Base-by-base conservation (phyloP, 2,888 invertebrate genomes). In the Cremastinae sp. region DNA sequence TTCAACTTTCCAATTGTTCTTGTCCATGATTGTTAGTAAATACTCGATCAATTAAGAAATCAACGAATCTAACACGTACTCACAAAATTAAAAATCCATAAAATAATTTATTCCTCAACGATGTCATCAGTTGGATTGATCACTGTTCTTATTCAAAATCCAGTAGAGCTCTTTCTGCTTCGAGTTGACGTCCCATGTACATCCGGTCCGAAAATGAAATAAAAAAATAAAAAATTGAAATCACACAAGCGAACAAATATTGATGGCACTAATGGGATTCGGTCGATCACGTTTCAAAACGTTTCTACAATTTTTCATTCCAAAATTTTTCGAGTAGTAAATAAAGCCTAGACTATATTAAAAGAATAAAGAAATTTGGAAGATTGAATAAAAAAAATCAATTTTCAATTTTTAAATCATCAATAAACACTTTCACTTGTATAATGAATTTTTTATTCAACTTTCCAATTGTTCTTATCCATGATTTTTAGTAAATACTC, bases 301-400 rank as follows among this genome's bases (percentile, higher is more conserved):
- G 47, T 70, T 77, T 77, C 73, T 69, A 65, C 64, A 66, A 45
- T 62, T 77, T 74, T 37, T 47, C 73, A 72, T 75, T 75, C 43
- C 49, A 41, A 20, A 64, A 61, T 45, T 43, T 59, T 49, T 74
- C 47, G 65, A 72, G 55, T 41, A 16, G 28, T 41, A 59, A 47
- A 62, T 66, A 47, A 61, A 68, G 12, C 59, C 45, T 56, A 39
- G 56, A 49, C 12, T 49, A 73, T 10, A 79, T 78, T 75, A 79
- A 79, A 78, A 82, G 78, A 78, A 53, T 18, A 28, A 9, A 16
- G 51, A 47, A 61, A 75, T 64, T 78, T 75, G 80, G 69, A 74
- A 82, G 49, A 81, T 82, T 83, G 83, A 81, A 83, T 82, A 79
- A 82, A 82, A 81, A 80, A 81, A 83, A 81, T 76, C 76, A 71